Evolutionary conservation across 2,113 vertebrate genomes (phyloP), one percentile per base, ranked within the genome.

Genomic region (Takifugu flavidus): DNA sequence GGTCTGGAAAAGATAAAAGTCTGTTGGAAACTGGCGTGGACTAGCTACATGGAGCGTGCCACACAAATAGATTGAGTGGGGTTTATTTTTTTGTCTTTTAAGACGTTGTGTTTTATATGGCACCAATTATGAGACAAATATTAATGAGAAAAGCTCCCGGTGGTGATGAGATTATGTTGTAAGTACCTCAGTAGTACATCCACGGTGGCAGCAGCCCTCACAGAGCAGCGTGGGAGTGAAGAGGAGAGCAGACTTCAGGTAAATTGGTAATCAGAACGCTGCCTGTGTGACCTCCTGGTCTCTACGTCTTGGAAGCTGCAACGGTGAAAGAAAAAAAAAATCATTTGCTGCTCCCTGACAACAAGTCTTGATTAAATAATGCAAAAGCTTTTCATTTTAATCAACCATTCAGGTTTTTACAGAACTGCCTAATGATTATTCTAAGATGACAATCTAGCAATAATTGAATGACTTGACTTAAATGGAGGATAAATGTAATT

Each of bases 361-460:
- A 70, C 56, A 59, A 49, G 47, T 62, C 73, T 77, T 79, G 65
- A 83, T 79, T 70, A 82, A 78, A 53, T 71, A 75, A 73, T 56
- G 68, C 47, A 54, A 72, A 66, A 55, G 45, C 20, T 34, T 60
- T 66, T 77, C 29, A 63, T 59, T 83, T 68, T 79, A 75, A 85
- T 80, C 65, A 83, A 79, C 57, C 56, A 70, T 81, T 85, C 68
- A 80, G 72, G 65, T 28, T 66, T 68, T 70, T 53, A 70, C 42
- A 47, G 34, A 62, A 78, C 70, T 67, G 45, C 45, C 45, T 47
- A 67, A 76, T 78, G 73, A 80, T 70, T 80, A 78, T 85, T 85
- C 71, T 75, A 56, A 66, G 63, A 71, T 62, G 44, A 49, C 67
- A 73, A 70, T 74, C 47, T 65, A 28, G 44, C 59, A 72, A 79